Evolutionary conservation across 2,888 invertebrate species (phyloP).

Genomic region (Hermodice carunculata): DNA sequence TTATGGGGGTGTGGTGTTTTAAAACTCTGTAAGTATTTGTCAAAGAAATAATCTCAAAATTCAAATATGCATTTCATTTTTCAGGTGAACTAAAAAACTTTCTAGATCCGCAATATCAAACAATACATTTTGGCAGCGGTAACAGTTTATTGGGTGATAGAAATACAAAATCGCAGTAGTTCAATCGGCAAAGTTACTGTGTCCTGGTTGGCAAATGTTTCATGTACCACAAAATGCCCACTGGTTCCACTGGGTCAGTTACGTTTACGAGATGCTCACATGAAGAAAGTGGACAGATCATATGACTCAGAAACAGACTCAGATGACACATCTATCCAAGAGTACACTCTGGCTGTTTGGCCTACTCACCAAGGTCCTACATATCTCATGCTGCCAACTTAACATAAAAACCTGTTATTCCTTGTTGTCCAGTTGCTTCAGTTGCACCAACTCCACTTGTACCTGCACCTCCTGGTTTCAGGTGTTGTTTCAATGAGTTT

Average conservation of each 20-base stretch:
- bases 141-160: constrained; percentile 23
- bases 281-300: constrained; percentile 88
- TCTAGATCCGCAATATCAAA: too few species aligned
- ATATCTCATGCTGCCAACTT: constrained; percentile 90
- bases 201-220: constrained; percentile 96
- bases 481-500: too few species aligned
- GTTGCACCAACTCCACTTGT: too few species aligned
- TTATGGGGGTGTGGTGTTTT: too few species aligned
- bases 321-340: constrained; percentile 80
- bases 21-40: too few species aligned
- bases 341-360: constrained; percentile 90
- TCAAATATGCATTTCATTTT: too few species aligned
- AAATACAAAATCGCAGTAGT: constrained; percentile 94
- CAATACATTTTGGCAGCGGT: too few species aligned
- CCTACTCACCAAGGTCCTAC: constrained; percentile 94
- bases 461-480: too few species aligned
- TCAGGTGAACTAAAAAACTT: too few species aligned
- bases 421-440: too few species aligned
- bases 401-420: constrained; percentile 97
- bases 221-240: constrained; percentile 93
- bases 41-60: too few species aligned
- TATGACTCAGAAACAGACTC: constrained; percentile 77
- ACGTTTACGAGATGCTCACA: constrained; percentile 93
- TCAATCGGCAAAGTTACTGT: constrained; percentile 96
- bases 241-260: constrained; percentile 95